Evolutionary conservation across 2,888 invertebrate genomes (phyloP), one percentile per base, ranked within the genome.

Genomic region (Lasioglossum vierecki): DNA sequence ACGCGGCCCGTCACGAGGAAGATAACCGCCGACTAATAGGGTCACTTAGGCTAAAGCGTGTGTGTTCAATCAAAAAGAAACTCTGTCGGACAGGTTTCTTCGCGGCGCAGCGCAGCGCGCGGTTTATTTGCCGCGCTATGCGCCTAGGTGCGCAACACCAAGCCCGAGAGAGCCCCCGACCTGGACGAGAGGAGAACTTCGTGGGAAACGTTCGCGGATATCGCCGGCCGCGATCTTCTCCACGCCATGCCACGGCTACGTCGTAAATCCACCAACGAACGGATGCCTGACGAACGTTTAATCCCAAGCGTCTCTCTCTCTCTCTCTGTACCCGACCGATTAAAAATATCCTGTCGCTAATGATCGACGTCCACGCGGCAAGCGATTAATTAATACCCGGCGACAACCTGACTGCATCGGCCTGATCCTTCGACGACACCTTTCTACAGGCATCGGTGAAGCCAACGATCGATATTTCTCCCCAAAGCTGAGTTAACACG

Each of bases 21-120:
- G 91, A 90, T 90, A 89, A 90, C 86, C 84, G 72, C 76, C 88
- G 79, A 82, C 89, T 90, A 90, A 90, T 90, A 90, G 89, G 90
- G 90, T 90, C 90, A 84, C 81, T 75, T 72, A 74, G 84, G 90
- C 83, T 86, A 82, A 81, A 83, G 86, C 82, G 80, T 87, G 77
- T 84, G 84, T 78, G 78, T 73, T 75, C 73, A 66, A 84, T 76
- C 79, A 77, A 88, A 76, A 89, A 83, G 84, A 87, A 80, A 83
- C 83, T 80, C 81, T 76, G 86, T 74, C 70, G 80, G 83, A 86
- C 80, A 83, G 87, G 87, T 86, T 86, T 82, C 81, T 66, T 85
- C 76, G 76, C 77, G 72, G 30, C 35, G 75, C 53, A 22, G 53
- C 22, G 53, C 53, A 22, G 53, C 53, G 53, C 53, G 22, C 53